phyloP scores from a whole-genome alignment of 2,888 invertebrate species.

The Laspeyria flexula region DNA sequence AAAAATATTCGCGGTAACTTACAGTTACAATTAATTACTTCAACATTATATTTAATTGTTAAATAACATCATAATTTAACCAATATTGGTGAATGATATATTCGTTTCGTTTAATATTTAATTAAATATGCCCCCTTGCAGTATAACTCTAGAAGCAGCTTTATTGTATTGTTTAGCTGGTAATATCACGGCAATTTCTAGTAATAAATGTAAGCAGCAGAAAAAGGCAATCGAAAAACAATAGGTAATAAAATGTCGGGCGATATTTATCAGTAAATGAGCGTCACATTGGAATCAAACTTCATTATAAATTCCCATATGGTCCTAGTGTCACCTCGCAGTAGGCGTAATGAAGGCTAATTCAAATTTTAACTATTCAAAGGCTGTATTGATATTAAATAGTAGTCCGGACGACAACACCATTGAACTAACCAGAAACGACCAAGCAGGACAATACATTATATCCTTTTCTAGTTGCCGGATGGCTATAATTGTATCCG shows the following conservation, averaged over 20 bases:
- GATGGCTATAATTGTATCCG: neutral
- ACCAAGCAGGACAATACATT: neutral
- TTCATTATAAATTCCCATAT: conserved; percentile 46
- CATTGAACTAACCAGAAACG: neutral
- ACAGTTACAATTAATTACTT: too few species aligned
- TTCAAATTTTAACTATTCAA: conserved; percentile 31
- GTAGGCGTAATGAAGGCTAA: conserved; percentile 61
- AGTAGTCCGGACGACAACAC: conserved; percentile 2
- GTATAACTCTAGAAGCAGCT: too few species aligned
- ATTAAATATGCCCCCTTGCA: too few species aligned
- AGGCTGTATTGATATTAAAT: conserved; percentile 21
- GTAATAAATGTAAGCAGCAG: neutral
- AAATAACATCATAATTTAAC: too few species aligned
- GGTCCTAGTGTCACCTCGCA: conserved; percentile 46
- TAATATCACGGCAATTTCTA: too few species aligned
- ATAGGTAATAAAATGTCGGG: conserved; percentile 44
- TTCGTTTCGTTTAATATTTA: too few species aligned
- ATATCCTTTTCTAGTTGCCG: neutral
- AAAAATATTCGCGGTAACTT: too few species aligned
- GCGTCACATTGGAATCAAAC: conserved; percentile 51
- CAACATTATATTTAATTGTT: too few species aligned
- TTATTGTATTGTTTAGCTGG: too few species aligned
- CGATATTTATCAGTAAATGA: conserved; percentile 42
- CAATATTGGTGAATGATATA: too few species aligned
- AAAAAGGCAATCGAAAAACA: conserved; percentile 21